These are phyloP conservation scores for Patiria pectinifera DNA, from an alignment of 53 echinoderm and acorn worm genomes.

Conservation along the genomic window DNA sequence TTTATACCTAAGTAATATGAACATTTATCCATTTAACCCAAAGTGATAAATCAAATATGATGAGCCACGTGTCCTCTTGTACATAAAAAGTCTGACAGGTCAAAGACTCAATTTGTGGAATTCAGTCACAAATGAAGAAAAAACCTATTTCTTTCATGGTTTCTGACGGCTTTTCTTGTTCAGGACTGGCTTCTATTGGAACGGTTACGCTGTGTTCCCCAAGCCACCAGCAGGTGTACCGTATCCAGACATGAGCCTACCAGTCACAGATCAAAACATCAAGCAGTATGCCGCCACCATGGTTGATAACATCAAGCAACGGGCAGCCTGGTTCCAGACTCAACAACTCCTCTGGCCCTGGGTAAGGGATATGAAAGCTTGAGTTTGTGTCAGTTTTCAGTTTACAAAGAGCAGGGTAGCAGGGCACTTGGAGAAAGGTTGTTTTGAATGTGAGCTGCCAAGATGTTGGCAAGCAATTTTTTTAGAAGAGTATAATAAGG, in stretches of 20 bases:
- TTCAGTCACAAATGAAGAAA: neutral
- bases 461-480: too few relatives aligned
- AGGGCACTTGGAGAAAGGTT: too few relatives aligned
- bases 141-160: neutral
- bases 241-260: constrained; percentile 81
- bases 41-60: too few relatives aligned
- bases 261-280: constrained; percentile 68
- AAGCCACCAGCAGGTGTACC: constrained; percentile 73
- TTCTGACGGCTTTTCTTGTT: neutral
- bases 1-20: too few relatives aligned
- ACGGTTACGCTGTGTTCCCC: constrained; percentile 79
- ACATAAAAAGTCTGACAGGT: too few relatives aligned
- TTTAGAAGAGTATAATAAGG: too few relatives aligned
- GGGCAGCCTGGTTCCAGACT: constrained; percentile 82
- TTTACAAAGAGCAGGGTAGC: too few relatives aligned
- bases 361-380: constrained; percentile 49
- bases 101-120: too few relatives aligned
- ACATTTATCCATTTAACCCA: too few relatives aligned
- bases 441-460: too few relatives aligned
- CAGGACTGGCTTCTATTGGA: constrained; percentile 84
- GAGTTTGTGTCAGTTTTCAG: too few relatives aligned
- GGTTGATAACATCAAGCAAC: constrained; percentile 72
- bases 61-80: too few relatives aligned
- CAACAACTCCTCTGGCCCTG: constrained; percentile 85
- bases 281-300: constrained; percentile 74